Evolutionary conservation across 2,113 vertebrate species (phyloP), one percentile per base, ranked within the genome.

Genomic region (Verasper variegatus): DNA sequence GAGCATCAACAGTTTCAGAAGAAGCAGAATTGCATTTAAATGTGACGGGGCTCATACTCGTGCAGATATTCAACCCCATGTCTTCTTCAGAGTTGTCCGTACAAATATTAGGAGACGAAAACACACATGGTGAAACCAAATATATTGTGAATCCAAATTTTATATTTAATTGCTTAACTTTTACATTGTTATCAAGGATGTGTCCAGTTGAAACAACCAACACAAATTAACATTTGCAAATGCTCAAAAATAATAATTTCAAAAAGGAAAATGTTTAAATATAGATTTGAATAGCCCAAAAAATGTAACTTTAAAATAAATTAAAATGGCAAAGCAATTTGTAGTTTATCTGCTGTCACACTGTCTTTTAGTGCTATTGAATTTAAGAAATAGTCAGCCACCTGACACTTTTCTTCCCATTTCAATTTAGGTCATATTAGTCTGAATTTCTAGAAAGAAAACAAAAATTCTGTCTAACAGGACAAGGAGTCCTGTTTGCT

Each of bases 1-100:
- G 82, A 55, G 88, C 76, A 84, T 71, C 60, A 71, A 71, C 40
- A 63, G 23, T 31, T 70, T 75, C 20, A 58, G 23, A 56, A 74
- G 17, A 75, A 64, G 35, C 78, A 70, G 4, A 70, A 63, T 26
- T 71, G 35, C 54, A 27, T 68, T 58, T 26, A 8, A 5, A 52
- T 55, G 31, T 14, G 62, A 79, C 51, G 21, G 8, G 21, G 24
- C n/a, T 61, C 24, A 65, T 18, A 69, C 24, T 74, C n/a, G 23
- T 17, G 23, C 45, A 57, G 12, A 20, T 3, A 54, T 42, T 47
- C 5, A 49, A 54, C 14, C 14, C n/a, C 2, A 42, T 54, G 17
- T 69, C 54, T 9, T 59, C 26, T 3, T 26, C 24, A 27, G 7
- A 40, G 21, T 31, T 23, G 40, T 31, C 14, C 45, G 9, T 4